Evolutionary conservation across 2,797 vertebrate species (phyloP), one percentile per base, ranked within the genome.

Genomic region (Fringilla coelebs): DNA sequence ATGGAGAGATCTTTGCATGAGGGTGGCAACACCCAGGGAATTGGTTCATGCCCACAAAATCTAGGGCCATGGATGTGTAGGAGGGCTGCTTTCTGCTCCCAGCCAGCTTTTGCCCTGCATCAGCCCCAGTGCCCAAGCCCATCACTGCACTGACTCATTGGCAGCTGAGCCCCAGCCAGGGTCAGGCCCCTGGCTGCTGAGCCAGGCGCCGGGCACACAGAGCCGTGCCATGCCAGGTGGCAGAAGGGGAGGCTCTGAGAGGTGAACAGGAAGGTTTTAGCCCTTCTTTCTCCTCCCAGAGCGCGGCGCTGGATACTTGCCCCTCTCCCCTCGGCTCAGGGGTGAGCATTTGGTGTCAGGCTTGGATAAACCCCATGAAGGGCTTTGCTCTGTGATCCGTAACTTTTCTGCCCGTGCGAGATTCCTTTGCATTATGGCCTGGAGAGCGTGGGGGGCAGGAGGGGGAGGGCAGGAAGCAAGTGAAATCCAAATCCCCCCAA

Each of bases 401-500:
- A 94, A 93, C 90, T 93, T 85, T 85, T 92, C 89, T 89, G 70
- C 87, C 41, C 12, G 7, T 96, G 88, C 8, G 0, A 95, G 95
- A 97, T 95, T 96, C 95, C 82, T 94, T 80, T 85, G 61, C 92
- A 62, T 89, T 88, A 68, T n/a, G 34, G 46, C 62, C 84, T 60
- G 40, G 51, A 72, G 85, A 94, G 80, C 0, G 0, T 61, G 40
- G 70, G 83, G 90, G 82, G 73, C 49, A 88, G 72, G 29, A 85
- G 95, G 86, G 90, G 95, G 91, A 89, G 76, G 89, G 95, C 94
- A 97, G 96, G 95, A 95, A 96, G 86, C 74, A 86, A 96, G 77
- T 57, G 90, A 96, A 97, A 97, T 96, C 94, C 89, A 97, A 97
- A 97, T 97, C 97, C 87, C 89, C 74, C 75, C 87, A 97, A 95